These are phyloP conservation scores for Lordiphosa stackelbergi DNA, from an alignment of 1,140 invertebrate species.

Conservation along the genomic window DNA sequence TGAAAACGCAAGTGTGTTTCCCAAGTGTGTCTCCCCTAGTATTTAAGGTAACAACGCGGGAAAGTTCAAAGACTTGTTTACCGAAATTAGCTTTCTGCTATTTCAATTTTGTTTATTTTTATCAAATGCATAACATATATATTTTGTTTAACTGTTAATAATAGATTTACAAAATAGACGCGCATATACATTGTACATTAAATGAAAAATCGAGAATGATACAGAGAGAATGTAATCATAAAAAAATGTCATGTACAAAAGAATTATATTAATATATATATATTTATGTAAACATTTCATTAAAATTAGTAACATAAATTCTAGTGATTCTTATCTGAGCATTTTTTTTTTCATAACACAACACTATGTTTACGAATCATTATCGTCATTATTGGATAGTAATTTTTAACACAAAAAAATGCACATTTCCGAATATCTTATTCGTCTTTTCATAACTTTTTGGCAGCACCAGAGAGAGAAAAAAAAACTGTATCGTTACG, in stretches of 20 bases:
- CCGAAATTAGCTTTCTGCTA: conserved; percentile 5
- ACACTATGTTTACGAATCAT: conserved; percentile 39
- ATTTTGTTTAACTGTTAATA: conserved; percentile 51
- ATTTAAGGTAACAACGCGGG: too few species aligned
- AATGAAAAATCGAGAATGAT: conserved; percentile 17
- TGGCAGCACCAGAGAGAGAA: conserved; percentile 42
- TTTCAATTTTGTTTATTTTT: conserved; percentile 61
- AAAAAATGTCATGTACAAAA: conserved; percentile 57
- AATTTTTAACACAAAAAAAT: conserved; percentile 37
- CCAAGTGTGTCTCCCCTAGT: too few species aligned
- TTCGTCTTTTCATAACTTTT: conserved; percentile 28
- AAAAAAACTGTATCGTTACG: conserved; percentile 9
- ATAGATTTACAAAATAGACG: conserved; percentile 43
- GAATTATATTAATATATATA: conserved; percentile 38
- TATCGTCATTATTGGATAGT: conserved; percentile 5
- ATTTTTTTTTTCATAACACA: conserved; percentile 59
- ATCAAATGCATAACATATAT: conserved; percentile 71
- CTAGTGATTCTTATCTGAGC: conserved; percentile 41
- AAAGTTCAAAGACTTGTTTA: too few species aligned
- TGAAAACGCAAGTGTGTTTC: too few species aligned
- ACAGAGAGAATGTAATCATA: conserved; percentile 38
- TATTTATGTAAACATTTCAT: conserved; percentile 5
- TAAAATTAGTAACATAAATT: conserved; percentile 26
- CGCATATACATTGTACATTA: conserved; percentile 34
- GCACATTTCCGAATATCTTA: conserved; percentile 26